Conservation (phyloP, 1,140 invertebrate species). For the Marisa cornuarietis region DNA sequence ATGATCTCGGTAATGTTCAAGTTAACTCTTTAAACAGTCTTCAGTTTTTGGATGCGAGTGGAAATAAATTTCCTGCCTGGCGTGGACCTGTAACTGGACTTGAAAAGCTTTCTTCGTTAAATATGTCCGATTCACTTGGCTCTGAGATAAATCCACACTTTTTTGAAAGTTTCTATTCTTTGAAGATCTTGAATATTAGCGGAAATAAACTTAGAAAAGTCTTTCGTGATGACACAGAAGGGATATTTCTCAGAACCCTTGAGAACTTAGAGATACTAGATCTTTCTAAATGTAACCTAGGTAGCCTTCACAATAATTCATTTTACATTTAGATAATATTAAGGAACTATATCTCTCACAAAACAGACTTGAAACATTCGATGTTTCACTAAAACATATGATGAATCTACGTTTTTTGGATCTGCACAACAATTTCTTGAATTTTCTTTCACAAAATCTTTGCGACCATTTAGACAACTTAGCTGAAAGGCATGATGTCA, state of each 20-base stretch:
- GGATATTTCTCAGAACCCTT: background rate
- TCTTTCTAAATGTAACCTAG: slow-evolving; percentile 34
- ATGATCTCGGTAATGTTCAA: slow-evolving; percentile 2
- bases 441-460: background rate
- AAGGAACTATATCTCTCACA: slow-evolving; percentile 24
- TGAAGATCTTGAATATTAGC: slow-evolving; percentile 22
- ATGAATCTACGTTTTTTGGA: slow-evolving; percentile 22
- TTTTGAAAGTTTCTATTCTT: slow-evolving; percentile 22
- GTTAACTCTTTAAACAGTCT: slow-evolving; percentile 11
- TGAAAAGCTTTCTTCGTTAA: slow-evolving; percentile 9
- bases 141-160: slow-evolving; percentile 19
- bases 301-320: background rate
- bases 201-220: slow-evolving; percentile 20
- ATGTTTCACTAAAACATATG: slow-evolving; percentile 22
- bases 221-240: background rate
- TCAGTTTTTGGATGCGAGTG: background rate
- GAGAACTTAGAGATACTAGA: slow-evolving; percentile 29
- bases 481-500: slow-evolving; percentile 2
- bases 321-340: slow-evolving; percentile 25
- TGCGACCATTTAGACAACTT: slow-evolving; percentile 14
- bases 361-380: slow-evolving; percentile 24
- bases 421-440: slow-evolving; percentile 25
- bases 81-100: slow-evolving; percentile 27
- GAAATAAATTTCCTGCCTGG: slow-evolving; percentile 23
- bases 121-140: slow-evolving; percentile 16